A percentile compares a stretch with the other conserved stretches of the same genome.
phyloP scores from a whole-genome alignment of 2,888 invertebrate genomes.

The Eupithecia centaureata region DNA sequence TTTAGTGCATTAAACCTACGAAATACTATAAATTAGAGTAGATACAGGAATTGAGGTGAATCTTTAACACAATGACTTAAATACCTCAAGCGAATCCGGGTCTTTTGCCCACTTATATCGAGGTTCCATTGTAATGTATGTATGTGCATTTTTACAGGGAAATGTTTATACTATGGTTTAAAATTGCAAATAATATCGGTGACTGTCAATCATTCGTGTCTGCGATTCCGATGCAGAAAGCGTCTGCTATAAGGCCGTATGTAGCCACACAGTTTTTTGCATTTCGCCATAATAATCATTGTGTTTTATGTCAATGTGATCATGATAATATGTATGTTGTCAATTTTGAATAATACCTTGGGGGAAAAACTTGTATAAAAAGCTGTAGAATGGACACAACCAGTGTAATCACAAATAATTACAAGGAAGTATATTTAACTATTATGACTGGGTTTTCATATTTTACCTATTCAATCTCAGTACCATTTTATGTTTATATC shows the following conservation, averaged over 20 bases:
- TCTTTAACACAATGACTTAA: slow-evolving; percentile 6
- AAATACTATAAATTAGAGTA: neutral
- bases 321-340: neutral
- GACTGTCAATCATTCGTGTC: slow-evolving; percentile 75
- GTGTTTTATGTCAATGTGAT: neutral
- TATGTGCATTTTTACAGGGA: slow-evolving; percentile 56
- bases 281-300: neutral
- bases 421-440: neutral
- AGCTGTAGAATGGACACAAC: neutral
- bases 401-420: neutral
- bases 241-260: slow-evolving; percentile 54
- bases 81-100: slow-evolving; percentile 10
- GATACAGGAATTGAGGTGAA: neutral
- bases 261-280: slow-evolving; percentile 49
- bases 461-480: neutral
- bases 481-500: neutral
- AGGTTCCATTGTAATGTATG: slow-evolving; percentile 49
- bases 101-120: slow-evolving; percentile 42
- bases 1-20: neutral
- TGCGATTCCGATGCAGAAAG: slow-evolving; percentile 67
- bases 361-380: neutral
- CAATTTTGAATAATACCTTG: neutral
- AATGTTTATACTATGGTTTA: slow-evolving; percentile 62
- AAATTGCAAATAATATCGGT: slow-evolving; percentile 60
- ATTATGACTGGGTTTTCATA: neutral